A percentile compares a stretch with the other conserved stretches of the same genome.
Evolutionary conservation across 2,797 vertebrate species (phyloP).

Genomic region (Staurois parvus): DNA sequence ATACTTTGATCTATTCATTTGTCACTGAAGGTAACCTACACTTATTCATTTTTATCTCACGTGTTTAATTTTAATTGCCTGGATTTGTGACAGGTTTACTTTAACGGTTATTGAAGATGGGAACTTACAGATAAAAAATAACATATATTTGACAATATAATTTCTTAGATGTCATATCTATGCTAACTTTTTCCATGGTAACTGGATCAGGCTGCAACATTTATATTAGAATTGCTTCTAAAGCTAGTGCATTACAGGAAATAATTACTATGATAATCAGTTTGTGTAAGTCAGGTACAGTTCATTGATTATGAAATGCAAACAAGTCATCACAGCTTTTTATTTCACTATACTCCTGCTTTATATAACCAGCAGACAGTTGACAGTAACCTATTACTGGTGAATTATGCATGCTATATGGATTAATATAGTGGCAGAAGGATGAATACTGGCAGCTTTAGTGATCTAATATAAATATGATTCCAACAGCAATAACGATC

Average conservation of each 20-base stretch:
- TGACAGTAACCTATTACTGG: neutral
- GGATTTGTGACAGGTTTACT: neutral
- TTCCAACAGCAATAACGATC: neutral
- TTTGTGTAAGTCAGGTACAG: neutral
- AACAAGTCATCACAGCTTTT: neutral
- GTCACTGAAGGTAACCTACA: no score
- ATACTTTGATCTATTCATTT: no score
- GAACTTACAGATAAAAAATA: neutral
- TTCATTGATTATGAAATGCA: neutral
- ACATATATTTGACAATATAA: neutral
- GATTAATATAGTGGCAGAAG: neutral
- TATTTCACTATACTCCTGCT: neutral
- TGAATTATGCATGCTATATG: conserved; percentile 1
- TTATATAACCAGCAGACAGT: neutral
- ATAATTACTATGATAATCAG: neutral
- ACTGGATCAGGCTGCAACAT: neutral
- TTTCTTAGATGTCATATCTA: neutral
- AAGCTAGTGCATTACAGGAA: neutral
- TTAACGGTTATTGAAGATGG: neutral
- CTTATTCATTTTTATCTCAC: no score
- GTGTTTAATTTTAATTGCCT: neutral
- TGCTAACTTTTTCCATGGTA: neutral
- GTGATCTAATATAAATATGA: neutral
- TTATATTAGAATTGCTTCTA: neutral
- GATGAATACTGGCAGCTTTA: conserved; percentile 1